Conservation (phyloP, 2,113 vertebrate species). For the Ictalurus furcatus region DNA sequence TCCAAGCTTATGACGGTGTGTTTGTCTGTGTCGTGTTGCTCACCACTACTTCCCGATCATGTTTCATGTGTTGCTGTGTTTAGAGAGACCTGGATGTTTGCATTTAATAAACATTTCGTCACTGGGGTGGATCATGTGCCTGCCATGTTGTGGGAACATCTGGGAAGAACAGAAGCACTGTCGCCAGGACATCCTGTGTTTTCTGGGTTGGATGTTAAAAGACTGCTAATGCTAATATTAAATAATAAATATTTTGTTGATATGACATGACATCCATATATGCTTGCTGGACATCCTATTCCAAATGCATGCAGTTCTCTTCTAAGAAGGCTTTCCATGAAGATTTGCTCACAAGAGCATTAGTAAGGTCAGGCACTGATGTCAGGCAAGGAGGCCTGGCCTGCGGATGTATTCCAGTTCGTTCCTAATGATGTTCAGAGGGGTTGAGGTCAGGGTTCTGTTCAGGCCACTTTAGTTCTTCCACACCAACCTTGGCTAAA, state of each 20-base stretch:
- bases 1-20: neutral
- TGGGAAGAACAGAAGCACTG: conserved; percentile 43
- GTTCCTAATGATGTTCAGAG: neutral
- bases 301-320: no score
- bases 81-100: neutral
- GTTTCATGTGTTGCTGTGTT: neutral
- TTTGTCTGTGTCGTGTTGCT: neutral
- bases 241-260: conserved; percentile 65
- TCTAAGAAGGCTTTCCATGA: no score
- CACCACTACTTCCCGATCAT: neutral
- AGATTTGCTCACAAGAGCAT: no score
- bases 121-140: conserved; percentile 5
- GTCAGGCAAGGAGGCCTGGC: no score
- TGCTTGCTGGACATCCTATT: no score
- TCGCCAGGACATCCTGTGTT: conserved; percentile 64
- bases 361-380: no score
- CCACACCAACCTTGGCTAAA: neutral
- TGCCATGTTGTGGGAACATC: conserved; percentile 56
- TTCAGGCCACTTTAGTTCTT: neutral
- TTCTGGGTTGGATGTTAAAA: conserved; percentile 52
- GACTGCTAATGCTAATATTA: conserved; percentile 37
- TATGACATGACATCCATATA: no score
- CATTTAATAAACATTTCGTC: neutral
- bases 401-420: neutral
- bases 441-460: neutral